phyloP scores from a whole-genome alignment of 2,888 invertebrate genomes.

The Conistra vaccinii region DNA sequence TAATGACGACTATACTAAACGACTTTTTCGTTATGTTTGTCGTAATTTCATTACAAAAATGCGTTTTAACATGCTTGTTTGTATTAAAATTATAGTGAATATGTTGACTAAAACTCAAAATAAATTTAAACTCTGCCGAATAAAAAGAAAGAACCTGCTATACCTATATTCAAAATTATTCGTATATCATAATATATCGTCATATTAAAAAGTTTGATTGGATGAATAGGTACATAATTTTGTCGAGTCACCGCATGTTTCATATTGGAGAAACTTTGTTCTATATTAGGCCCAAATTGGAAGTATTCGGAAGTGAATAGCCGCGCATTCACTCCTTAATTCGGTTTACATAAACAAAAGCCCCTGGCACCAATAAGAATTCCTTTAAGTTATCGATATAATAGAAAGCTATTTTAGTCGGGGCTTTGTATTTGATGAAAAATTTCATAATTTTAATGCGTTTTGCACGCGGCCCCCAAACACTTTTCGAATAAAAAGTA shows the following conservation, averaged over 20 bases:
- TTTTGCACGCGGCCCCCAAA: constrained; percentile 12
- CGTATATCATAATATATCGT: constrained; percentile 12
- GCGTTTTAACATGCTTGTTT: background rate
- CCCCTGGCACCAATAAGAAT: constrained; percentile 48
- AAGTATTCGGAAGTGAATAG: constrained; percentile 54
- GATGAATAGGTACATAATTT: constrained; percentile 65
- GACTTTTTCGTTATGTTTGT: background rate
- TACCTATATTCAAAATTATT: constrained; percentile 14
- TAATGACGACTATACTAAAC: too few species aligned
- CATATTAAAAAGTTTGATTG: constrained; percentile 63
- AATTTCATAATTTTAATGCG: constrained; percentile 29
- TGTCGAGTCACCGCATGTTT: constrained; percentile 50
- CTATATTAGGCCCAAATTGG: constrained; percentile 45
- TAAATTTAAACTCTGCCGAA: background rate
- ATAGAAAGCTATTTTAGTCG: constrained; percentile 37
- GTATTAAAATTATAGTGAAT: background rate
- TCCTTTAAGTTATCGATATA: constrained; percentile 36
- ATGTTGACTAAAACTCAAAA: background rate
- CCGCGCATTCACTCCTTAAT: constrained; percentile 62
- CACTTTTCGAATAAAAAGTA: constrained; percentile 9
- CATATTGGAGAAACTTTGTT: constrained; percentile 36
- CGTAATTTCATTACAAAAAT: background rate
- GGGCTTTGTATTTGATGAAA: constrained; percentile 24
- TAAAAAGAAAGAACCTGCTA: background rate
- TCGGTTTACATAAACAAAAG: constrained; percentile 62